Conservation (phyloP, 1,140 invertebrate genomes). For the Drosophila pandora region DNA sequence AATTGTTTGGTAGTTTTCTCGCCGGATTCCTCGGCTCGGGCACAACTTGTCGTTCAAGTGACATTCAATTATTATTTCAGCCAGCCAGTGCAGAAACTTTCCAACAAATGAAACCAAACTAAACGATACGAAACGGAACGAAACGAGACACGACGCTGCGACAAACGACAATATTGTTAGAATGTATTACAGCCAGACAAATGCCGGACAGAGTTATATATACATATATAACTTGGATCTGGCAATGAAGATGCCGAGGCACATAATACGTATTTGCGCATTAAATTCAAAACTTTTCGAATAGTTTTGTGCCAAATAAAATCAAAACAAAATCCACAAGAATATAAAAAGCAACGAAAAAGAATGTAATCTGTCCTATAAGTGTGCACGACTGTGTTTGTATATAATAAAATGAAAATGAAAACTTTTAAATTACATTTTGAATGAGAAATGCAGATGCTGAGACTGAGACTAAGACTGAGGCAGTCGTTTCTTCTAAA, state of each 20-base stretch:
- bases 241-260: conserved; percentile 1
- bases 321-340: conserved; percentile 57
- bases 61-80: conserved; percentile 83
- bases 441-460: conserved; percentile 28
- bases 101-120: conserved; percentile 39
- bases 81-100: conserved; percentile 66
- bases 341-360: conserved; percentile 35
- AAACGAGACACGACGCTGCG: conserved; percentile 22
- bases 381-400: conserved; percentile 8
- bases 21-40: conserved; percentile 18
- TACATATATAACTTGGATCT: conserved; percentile 2
- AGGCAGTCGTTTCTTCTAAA: conserved; percentile 20
- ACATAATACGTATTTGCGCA: conserved; percentile 78
- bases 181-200: conserved; percentile 68
- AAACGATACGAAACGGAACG: conserved; percentile 37
- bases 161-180: conserved; percentile 77
- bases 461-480: conserved; percentile 4
- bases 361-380: conserved; percentile 17
- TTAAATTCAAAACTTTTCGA: conserved; percentile 79
- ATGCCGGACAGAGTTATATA: conserved; percentile 32
- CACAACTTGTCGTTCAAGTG: conserved; percentile 78
- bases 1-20: conserved; percentile 73
- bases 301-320: conserved; percentile 71
- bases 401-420: conserved; percentile 63
- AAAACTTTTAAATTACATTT: conserved; percentile 77